Evolutionary conservation across 2,113 vertebrate species (phyloP).

Genomic region (Melanocharis versteri): DNA sequence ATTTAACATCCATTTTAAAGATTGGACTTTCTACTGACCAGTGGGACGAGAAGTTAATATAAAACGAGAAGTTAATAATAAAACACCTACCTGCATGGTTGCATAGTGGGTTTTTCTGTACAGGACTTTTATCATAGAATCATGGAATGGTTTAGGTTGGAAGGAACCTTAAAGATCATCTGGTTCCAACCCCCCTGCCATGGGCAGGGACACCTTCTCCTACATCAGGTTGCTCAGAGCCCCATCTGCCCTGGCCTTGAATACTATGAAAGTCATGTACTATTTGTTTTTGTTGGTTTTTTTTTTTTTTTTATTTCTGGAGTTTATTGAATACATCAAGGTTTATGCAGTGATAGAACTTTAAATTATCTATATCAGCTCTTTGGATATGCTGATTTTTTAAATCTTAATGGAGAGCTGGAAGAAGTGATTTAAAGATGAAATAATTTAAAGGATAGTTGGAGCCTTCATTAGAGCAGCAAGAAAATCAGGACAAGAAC

Average conservation of each 20-base stretch:
- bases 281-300: too few species aligned
- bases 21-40: background rate
- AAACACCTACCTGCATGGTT: background rate
- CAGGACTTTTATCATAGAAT: background rate
- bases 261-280: background rate
- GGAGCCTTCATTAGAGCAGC: background rate
- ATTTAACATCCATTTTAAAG: background rate
- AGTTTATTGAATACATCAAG: background rate
- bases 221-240: background rate
- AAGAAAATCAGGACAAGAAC: background rate
- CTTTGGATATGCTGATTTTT: background rate
- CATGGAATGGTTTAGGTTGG: background rate
- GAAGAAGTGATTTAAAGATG: background rate
- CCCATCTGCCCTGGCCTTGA: background rate
- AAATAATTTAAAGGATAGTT: background rate
- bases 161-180: background rate
- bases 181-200: background rate
- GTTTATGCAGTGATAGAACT: background rate
- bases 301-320: background rate
- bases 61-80: too few species aligned
- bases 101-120: background rate
- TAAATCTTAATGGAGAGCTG: background rate
- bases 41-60: background rate
- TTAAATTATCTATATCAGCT: background rate
- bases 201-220: too few species aligned